These are phyloP conservation scores for Cuniculus paca DNA, from an alignment of 2,797 vertebrate genomes.

Conservation along the genomic window DNA sequence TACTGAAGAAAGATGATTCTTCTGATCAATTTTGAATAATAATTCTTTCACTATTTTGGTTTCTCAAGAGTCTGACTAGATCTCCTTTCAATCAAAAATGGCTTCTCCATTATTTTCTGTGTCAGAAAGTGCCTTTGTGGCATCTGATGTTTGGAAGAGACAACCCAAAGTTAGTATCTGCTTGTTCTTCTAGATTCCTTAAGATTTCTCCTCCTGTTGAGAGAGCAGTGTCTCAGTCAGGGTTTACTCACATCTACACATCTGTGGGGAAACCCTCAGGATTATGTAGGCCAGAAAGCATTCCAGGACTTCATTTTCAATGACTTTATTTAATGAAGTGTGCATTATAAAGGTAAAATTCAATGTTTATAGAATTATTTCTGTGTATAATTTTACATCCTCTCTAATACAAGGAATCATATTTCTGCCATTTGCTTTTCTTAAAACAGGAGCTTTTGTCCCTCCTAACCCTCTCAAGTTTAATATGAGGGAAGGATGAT, in stretches of 20 bases:
- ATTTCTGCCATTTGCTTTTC: slow-evolving; percentile 67
- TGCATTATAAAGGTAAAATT: background rate
- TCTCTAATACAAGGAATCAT: slow-evolving; percentile 43
- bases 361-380: slow-evolving; percentile 50
- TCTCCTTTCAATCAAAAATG: slow-evolving; percentile 9
- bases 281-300: background rate
- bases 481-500: background rate
- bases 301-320: slow-evolving; percentile 27
- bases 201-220: background rate
- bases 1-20: slow-evolving; percentile 14
- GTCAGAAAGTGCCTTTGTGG: slow-evolving; percentile 11
- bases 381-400: slow-evolving; percentile 13
- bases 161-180: background rate
- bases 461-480: background rate
- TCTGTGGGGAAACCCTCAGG: background rate
- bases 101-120: background rate
- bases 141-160: background rate
- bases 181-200: background rate
- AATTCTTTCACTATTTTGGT: background rate
- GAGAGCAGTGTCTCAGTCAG: background rate
- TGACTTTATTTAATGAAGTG: slow-evolving; percentile 9
- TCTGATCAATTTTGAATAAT: slow-evolving; percentile 19
- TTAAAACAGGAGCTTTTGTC: background rate
- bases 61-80: slow-evolving; percentile 6
- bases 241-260: background rate